Percentiles rank a stretch among this genome's conserved stretches.
These are phyloP conservation scores for Odontophorus gujanensis DNA, from an alignment of 2,113 vertebrate genomes.

Conservation along the genomic window DNA sequence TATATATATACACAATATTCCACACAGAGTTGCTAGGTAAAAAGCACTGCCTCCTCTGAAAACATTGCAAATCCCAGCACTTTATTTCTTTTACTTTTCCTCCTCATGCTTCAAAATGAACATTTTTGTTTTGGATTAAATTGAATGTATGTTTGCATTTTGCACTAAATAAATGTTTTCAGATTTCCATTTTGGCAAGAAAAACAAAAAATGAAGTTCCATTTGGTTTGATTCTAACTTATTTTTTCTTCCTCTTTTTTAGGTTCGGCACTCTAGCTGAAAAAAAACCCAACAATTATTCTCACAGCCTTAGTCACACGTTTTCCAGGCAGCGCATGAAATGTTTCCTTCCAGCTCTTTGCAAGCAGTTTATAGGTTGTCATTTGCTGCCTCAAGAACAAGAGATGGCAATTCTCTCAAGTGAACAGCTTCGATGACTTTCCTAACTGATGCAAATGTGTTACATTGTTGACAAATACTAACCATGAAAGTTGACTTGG, in stretches of 20 bases:
- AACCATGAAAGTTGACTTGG: conserved; percentile 61
- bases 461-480: conserved; percentile 68
- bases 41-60: conserved; percentile 37
- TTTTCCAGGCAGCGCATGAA: conserved; percentile 66
- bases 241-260: conserved; percentile 66
- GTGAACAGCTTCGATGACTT: conserved; percentile 64
- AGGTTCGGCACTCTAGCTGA: conserved; percentile 64
- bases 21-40: not conserved
- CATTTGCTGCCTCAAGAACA: conserved; percentile 68
- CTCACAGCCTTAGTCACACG: conserved; percentile 72
- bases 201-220: conserved; percentile 67
- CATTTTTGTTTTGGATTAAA: conserved; percentile 73
- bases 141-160: conserved; percentile 74
- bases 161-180: conserved; percentile 76
- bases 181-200: conserved; percentile 73
- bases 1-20: not conserved
- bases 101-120: conserved; percentile 63
- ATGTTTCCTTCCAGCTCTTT: conserved; percentile 72
- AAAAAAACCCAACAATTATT: conserved; percentile 53
- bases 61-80: conserved; percentile 38
- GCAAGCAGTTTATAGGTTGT: conserved; percentile 73
- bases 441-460: conserved; percentile 67
- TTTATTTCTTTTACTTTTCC: conserved; percentile 49
- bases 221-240: conserved; percentile 72
- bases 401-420: conserved; percentile 64